Conservation (phyloP, 2,888 invertebrate species). For the Ecdyonurus torrentis region DNA sequence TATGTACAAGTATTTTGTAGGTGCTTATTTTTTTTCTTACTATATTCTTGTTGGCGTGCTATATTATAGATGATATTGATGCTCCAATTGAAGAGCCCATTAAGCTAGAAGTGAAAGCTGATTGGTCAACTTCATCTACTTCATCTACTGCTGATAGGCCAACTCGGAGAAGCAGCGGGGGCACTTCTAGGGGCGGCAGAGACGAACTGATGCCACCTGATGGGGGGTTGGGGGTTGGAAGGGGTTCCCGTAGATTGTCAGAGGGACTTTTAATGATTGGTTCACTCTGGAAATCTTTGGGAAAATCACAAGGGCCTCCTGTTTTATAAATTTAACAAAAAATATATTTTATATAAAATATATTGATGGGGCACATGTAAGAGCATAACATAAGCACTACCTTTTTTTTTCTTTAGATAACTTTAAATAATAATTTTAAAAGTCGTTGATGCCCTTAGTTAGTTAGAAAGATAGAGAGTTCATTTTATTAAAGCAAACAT, state of each 20-base stretch:
- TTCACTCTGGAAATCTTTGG: not conserved
- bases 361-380: not conserved
- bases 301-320: not conserved
- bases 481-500: no score
- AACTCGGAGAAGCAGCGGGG: not conserved
- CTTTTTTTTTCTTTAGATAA: not conserved
- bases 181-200: not conserved
- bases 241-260: constrained; percentile 1
- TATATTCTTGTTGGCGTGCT: constrained; percentile 20
- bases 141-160: not conserved
- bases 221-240: not conserved
- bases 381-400: not conserved
- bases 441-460: no score
- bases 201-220: not conserved
- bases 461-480: no score
- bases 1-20: no score
- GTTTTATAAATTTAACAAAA: not conserved
- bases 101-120: not conserved
- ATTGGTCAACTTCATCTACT: not conserved
- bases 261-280: constrained; percentile 1
- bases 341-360: not conserved
- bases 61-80: constrained; percentile 16
- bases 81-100: not conserved
- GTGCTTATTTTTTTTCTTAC: no score
- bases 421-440: no score